Conservation (phyloP, 2,888 invertebrate species). For the Atherix ibis region DNA sequence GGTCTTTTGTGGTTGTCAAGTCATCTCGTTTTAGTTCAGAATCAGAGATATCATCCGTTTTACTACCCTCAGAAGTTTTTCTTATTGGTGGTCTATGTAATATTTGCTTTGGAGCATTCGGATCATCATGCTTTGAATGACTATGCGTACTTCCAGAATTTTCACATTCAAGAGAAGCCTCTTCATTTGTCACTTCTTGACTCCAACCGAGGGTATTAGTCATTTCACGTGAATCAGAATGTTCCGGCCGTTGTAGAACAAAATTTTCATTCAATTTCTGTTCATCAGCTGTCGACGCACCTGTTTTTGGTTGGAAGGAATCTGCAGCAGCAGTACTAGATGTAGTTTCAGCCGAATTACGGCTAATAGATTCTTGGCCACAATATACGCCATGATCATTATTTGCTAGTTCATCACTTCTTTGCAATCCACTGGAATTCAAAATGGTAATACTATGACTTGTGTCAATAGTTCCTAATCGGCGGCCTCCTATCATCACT, state of each 20-base stretch:
- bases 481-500: conserved; percentile 8
- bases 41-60: conserved; percentile 18
- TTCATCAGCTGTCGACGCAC: conserved; percentile 29
- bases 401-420: conserved; percentile 18
- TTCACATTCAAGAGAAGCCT: conserved; percentile 24
- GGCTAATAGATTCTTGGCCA: conserved; percentile 13
- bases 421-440: conserved; percentile 7
- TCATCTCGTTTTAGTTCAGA: conserved; percentile 17
- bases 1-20: conserved; percentile 6
- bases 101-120: conserved; percentile 29
- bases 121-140: conserved; percentile 14
- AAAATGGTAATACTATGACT: conserved; percentile 1
- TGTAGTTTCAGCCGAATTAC: conserved; percentile 26
- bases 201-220: conserved; percentile 26
- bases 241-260: conserved; percentile 12
- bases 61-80: conserved; percentile 9
- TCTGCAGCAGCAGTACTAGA: no score
- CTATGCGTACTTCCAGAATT: conserved; percentile 25
- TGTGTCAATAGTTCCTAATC: conserved; percentile 1
- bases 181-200: conserved; percentile 34
- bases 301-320: conserved; percentile 32
- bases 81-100: conserved; percentile 23
- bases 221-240: conserved; percentile 13
- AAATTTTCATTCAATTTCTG: conserved; percentile 15
- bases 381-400: conserved; percentile 17